Percentiles rank a stretch among this genome's conserved stretches.
phyloP scores from a whole-genome alignment of 2,797 vertebrate species.

The Gambelia wislizenii region DNA sequence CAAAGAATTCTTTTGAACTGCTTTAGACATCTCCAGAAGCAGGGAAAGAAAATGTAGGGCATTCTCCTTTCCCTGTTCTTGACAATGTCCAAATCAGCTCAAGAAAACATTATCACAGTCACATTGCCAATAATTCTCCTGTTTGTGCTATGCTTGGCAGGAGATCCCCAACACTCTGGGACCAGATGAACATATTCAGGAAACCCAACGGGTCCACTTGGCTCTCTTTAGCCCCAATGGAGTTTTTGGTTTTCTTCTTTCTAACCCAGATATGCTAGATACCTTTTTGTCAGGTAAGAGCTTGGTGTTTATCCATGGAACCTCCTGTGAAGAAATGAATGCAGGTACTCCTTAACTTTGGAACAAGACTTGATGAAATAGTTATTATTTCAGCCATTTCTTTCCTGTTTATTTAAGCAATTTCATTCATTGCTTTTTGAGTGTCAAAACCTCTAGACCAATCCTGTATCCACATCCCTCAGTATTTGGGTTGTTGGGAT shows the following conservation, averaged over 20 bases:
- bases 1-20: not conserved
- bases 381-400: not conserved
- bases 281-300: slow-evolving; percentile 84
- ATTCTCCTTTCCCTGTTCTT: not conserved
- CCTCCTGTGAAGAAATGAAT: not conserved
- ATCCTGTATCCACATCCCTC: too few relatives aligned
- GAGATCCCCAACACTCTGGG: slow-evolving; percentile 84
- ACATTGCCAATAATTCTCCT: not conserved
- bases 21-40: not conserved
- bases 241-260: slow-evolving; percentile 89
- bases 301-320: not conserved
- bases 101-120: fast-evolving
- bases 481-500: not conserved
- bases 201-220: slow-evolving; percentile 83
- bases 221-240: slow-evolving; percentile 85
- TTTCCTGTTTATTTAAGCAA: not conserved
- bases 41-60: not conserved
- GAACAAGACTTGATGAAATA: not conserved
- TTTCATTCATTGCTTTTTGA: not conserved
- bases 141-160: slow-evolving; percentile 72
- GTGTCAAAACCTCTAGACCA: not conserved
- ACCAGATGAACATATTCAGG: slow-evolving; percentile 83
- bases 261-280: slow-evolving; percentile 77
- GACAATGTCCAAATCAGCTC: not conserved
- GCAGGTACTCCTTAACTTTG: not conserved